Evolutionary conservation across 2,797 vertebrate genomes (phyloP), one percentile per base, ranked within the genome.

Genomic region (Novumbra hubbsi): DNA sequence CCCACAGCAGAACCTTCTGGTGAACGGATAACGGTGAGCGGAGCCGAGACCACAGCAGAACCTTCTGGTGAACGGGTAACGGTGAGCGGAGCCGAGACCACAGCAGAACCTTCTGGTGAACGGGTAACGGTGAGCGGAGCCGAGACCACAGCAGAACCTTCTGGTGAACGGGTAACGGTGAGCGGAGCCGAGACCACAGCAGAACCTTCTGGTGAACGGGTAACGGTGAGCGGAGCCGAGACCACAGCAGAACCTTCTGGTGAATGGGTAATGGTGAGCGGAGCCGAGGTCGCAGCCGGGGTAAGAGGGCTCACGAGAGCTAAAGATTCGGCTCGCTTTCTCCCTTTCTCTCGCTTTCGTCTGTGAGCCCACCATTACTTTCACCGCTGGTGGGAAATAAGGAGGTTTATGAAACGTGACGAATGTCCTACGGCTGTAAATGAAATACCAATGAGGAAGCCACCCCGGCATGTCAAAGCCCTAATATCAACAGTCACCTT

Each of bases 401-500:
- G 88, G 78, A 87, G 81, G 85, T 93, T 94, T 91, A 93, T 92
- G 92, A 87, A 91, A 91, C 84, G 89, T 92, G 91, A 90, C 92
- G 83, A 92, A 92, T 90, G 89, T 71, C 72, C 84, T 63, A 81
- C 7, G 67, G 66, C 91, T 88, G 86, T 81, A 90, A 89, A 89
- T 90, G 90, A 92, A 92, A 90, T 88, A 88, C 87, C 89, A 88
- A 92, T 92, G 90, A 92, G 90, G 84, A 80, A 85, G 87, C 84
- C 81, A 69, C 86, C 84, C 72, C 84, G 71, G 87, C 85, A 84
- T 90, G 81, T 81, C 83, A 88, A 88, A 81, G 87, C 88, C 86
- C 89, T 90, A 91, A 92, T 91, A 90, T 88, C 91, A 91, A 90
- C 91, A 92, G 85, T 93, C 91, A 92, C 91, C 92, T 93, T 91